Evolutionary conservation across 2,888 invertebrate genomes (phyloP), one percentile per base, ranked within the genome.

Genomic region (Slavum lentiscoides): DNA sequence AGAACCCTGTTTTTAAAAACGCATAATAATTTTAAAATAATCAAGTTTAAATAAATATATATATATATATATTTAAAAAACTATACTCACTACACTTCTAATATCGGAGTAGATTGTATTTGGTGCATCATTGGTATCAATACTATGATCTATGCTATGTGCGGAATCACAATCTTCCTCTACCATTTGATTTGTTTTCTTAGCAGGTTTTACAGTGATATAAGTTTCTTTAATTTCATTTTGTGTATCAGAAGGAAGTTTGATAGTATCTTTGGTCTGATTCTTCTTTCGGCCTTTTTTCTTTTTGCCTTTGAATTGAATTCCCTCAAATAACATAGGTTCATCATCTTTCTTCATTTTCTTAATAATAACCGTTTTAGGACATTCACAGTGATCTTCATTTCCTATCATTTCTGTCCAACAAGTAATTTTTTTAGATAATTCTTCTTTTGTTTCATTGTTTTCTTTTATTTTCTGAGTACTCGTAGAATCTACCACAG

Each of bases 81-180:
- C 43, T 3, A 43, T 30, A 70, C 69, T 69, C 2, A 77, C 77
- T 21, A 53, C 77, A 21, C 77, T 77, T 55, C 69, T 77, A 19
- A 77, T 77, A 77, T 77, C 77, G 8, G 77, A 77, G 39, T 62
- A 77, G 21, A 77, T 70, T 39, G 77, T 77, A 70, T 77, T 77
- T 21, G 77, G 77, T 55, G 70, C 55, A 39, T 77, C 77, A 43
- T 77, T 77, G 19, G 77, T 77, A n/a, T 77, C 77, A 64, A 77
- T 64, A 70, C 77, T 77, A 55, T 77, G 77, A 39, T 77, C 77
- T 70, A 77, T 19, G 55, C 77, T 77, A 55, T 70, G 77, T 13
- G 77, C 77, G 39, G 77, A 77, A 70, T 77, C 77, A 62, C 77
- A 77, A 53, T 77, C 77, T 70, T 77, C 77, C 53, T 77, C 77